Evolutionary conservation across 2,797 vertebrate species (phyloP).

Genomic region (Parambassis ranga): DNA sequence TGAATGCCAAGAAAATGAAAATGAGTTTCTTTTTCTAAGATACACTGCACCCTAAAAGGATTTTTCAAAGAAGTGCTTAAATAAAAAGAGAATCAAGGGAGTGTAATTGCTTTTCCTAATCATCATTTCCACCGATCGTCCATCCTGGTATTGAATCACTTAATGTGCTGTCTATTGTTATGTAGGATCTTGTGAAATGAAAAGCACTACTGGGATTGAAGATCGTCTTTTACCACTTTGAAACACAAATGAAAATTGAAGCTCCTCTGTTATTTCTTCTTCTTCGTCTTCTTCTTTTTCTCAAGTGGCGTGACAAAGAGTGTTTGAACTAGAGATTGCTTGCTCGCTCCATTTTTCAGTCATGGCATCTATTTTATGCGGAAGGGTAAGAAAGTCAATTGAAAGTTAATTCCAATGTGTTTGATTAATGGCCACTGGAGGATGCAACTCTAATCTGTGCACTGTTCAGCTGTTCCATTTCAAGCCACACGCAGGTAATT

Average conservation of each 20-base stretch:
- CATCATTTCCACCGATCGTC: neutral
- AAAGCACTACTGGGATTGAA: constrained; percentile 3
- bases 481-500: constrained; percentile 70
- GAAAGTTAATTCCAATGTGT: constrained; percentile 81
- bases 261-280: constrained; percentile 7
- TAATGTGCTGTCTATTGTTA: constrained; percentile 12
- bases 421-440: constrained; percentile 81
- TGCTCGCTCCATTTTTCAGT: constrained; percentile 65
- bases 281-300: constrained; percentile 5
- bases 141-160: constrained; percentile 6
- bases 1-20: no score
- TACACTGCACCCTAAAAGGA: neutral
- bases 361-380: constrained; percentile 61
- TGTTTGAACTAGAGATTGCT: constrained; percentile 65
- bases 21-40: neutral
- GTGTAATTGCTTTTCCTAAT: neutral
- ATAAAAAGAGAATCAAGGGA: constrained; percentile 1
- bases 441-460: constrained; percentile 75
- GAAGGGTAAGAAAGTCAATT: constrained; percentile 79
- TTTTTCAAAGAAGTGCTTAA: neutral
- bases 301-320: constrained; percentile 6
- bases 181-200: constrained; percentile 17
- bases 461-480: constrained; percentile 70
- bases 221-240: constrained; percentile 11
- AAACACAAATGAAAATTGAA: constrained; percentile 39